Conservation (phyloP, 2,888 invertebrate genomes). For the Antheraea assamensis region DNA sequence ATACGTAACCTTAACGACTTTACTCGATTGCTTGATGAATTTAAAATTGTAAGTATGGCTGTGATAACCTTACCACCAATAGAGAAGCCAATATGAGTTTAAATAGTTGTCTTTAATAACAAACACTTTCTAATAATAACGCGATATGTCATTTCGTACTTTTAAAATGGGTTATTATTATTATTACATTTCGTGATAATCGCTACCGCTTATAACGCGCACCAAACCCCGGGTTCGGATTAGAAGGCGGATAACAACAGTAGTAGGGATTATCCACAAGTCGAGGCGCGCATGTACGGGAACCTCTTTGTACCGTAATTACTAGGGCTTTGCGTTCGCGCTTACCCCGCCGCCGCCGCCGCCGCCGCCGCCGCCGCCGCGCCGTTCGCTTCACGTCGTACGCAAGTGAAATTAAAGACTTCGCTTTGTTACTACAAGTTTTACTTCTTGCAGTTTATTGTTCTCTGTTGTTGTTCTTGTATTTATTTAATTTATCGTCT, state of each 20-base stretch:
- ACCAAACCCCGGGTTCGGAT: slow-evolving; percentile 37
- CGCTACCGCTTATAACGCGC: slow-evolving; percentile 21
- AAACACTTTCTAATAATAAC: no score
- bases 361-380: neutral
- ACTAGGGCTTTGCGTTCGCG: slow-evolving; percentile 51
- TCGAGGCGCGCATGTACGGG: slow-evolving; percentile 41
- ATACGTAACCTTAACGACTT: no score
- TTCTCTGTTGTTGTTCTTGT: slow-evolving; percentile 10
- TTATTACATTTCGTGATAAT: neutral
- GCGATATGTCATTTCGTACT: no score
- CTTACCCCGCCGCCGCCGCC: slow-evolving; percentile 2
- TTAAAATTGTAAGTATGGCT: no score
- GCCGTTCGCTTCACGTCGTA: neutral
- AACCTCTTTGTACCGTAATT: slow-evolving; percentile 52
- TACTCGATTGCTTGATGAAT: no score
- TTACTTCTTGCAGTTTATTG: slow-evolving; percentile 13
- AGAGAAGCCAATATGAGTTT: no score
- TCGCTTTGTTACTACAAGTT: slow-evolving; percentile 16
- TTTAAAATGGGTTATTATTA: neutral
- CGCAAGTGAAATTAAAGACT: slow-evolving; percentile 21
- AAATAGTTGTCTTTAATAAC: no score
- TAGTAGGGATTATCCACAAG: slow-evolving; percentile 49
- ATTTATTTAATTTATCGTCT: slow-evolving; percentile 7
- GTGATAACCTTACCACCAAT: no score
- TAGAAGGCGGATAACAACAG: slow-evolving; percentile 50